Percentiles rank a stretch among this genome's conserved stretches.
Conservation (phyloP, 2,113 vertebrate species). For the Scomber japonicus region DNA sequence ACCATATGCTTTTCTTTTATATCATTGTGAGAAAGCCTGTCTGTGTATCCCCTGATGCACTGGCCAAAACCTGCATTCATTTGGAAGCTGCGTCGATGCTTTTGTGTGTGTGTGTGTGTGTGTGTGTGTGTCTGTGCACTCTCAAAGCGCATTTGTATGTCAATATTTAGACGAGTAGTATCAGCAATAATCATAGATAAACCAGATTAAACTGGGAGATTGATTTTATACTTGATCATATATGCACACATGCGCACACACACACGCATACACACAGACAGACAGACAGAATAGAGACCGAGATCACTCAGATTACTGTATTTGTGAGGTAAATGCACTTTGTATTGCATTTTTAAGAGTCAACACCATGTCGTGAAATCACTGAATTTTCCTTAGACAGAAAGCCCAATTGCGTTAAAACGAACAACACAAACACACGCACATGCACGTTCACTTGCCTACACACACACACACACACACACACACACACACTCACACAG, state of each 20-base stretch:
- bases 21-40: background rate
- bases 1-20: background rate
- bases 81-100: background rate
- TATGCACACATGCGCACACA: slow-evolving; percentile 26
- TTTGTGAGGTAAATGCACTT: background rate
- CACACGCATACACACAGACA: too few species aligned
- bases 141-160: slow-evolving; percentile 36
- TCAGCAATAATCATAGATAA: slow-evolving; percentile 59
- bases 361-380: background rate
- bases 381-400: background rate
- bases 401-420: too few species aligned
- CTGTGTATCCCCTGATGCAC: background rate
- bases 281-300: slow-evolving; percentile 2
- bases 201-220: slow-evolving; percentile 55
- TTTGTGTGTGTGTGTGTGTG: slow-evolving; percentile 12
- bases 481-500: slow-evolving; percentile 12
- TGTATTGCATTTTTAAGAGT: background rate
- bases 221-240: slow-evolving; percentile 57
- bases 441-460: too few species aligned
- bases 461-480: slow-evolving; percentile 2
- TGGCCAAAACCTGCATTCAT: slow-evolving; percentile 4
- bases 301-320: background rate
- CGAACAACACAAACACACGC: too few species aligned
- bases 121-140: background rate
- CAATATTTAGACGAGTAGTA: slow-evolving; percentile 68